A percentile compares a stretch with the other conserved stretches of the same genome.
These are phyloP conservation scores for Chaitophorus viminalis DNA, from an alignment of 2,888 invertebrate genomes.

Conservation along the genomic window DNA sequence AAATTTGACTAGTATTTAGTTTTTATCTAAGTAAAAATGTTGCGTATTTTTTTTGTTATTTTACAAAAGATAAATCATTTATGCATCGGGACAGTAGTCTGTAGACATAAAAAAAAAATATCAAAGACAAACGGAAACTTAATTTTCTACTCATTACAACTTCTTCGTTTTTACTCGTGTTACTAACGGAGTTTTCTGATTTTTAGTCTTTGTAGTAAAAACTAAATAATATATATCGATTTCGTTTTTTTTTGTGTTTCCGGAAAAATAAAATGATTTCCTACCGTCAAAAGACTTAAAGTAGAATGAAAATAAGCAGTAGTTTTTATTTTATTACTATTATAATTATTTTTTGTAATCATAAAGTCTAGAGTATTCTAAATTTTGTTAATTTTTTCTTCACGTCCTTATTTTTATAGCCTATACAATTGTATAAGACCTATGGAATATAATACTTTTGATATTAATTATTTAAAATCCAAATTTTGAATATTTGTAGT, in stretches of 20 bases:
- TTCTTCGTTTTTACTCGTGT: neutral
- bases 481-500: too few species aligned
- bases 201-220: neutral
- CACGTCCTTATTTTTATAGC: neutral
- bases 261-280: neutral
- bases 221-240: neutral
- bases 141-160: neutral
- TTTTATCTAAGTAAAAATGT: neutral
- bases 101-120: neutral
- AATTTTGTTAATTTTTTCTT: neutral
- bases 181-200: neutral
- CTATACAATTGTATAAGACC: too few species aligned
- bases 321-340: neutral
- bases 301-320: neutral
- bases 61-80: neutral
- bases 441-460: too few species aligned
- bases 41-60: neutral
- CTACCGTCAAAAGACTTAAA: neutral
- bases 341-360: neutral
- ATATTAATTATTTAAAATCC: too few species aligned
- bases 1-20: neutral
- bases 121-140: neutral
- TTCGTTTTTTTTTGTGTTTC: neutral
- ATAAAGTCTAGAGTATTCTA: neutral
- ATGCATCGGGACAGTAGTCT: neutral